Evolutionary conservation across 2,888 invertebrate species (phyloP), one percentile per base, ranked within the genome.

Genomic region (Neoaliturus tenellus): DNA sequence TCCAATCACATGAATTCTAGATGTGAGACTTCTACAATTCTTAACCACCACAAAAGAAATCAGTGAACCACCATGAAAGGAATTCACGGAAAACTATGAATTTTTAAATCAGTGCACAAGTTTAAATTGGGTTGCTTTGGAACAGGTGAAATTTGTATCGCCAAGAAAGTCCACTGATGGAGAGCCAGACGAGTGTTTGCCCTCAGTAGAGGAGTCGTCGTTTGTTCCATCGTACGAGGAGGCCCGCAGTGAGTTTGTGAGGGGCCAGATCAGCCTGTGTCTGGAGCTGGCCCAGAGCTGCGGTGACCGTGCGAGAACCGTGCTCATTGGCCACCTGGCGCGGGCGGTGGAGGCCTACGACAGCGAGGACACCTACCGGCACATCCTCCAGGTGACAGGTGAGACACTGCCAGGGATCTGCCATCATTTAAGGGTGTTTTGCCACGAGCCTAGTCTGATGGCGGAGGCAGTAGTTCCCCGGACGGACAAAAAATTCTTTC

Each of bases 101-200:
- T n/a, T n/a, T n/a, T n/a, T n/a, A n/a, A n/a, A n/a, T n/a, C n/a
- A n/a, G n/a, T n/a, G n/a, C n/a, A n/a, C n/a, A n/a, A n/a, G n/a
- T n/a, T n/a, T n/a, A n/a, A n/a, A n/a, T n/a, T n/a, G n/a, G n/a
- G n/a, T n/a, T n/a, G n/a, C n/a, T n/a, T n/a, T n/a, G n/a, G n/a
- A n/a, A 6, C 55, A 78, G 78, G 78, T 78, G 17, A 78, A 51
- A n/a, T 78, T 78, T 44, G 78, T 55, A 1, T 78, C 78, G 6
- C 31, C 78, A 78, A 78, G 28, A 78, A 55, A 78, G 20, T 48
- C 78, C 14, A 44, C 12, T 20, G 75, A 75, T 75, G 41, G 25
- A n/a, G 44, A 44, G 10, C 2, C 2, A 39, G 71, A 71, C 3
- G 44, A 41, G n/a, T 8, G 8, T 4, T 48, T 28, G 2, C 44